phyloP scores from a whole-genome alignment of 53 echinoderm and acorn worm genomes.

The Henricia sp. region DNA sequence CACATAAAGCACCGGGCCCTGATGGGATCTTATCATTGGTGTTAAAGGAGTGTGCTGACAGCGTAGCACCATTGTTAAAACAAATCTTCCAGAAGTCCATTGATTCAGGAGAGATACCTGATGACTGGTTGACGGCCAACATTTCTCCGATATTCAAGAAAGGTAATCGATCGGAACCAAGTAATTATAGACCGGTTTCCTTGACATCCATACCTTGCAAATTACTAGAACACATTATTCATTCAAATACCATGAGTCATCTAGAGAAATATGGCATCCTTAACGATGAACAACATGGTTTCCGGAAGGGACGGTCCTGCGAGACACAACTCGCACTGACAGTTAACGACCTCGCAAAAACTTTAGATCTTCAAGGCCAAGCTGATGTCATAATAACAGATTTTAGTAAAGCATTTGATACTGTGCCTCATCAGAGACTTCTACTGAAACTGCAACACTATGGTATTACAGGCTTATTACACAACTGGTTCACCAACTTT shows the following conservation, averaged over 20 bases:
- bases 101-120: too few species aligned
- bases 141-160: not conserved
- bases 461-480: too few species aligned
- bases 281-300: constrained; percentile 64
- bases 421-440: too few species aligned
- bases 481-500: too few species aligned
- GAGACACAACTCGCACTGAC: constrained; percentile 46
- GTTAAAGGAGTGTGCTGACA: not conserved
- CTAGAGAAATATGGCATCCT: constrained; percentile 48
- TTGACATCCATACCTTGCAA: constrained; percentile 15
- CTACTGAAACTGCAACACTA: too few species aligned
- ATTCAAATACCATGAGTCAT: constrained; percentile 52
- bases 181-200: constrained; percentile 9
- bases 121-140: not conserved
- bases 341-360: too few species aligned
- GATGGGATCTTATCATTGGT: not conserved
- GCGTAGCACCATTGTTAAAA: too few species aligned
- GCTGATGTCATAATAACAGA: too few species aligned
- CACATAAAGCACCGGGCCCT: too few species aligned
- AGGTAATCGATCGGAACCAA: not conserved
- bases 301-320: constrained; percentile 58
- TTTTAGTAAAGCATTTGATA: too few species aligned
- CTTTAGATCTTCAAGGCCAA: too few species aligned
- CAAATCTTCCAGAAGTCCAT: too few species aligned
- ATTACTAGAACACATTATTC: not conserved